Evolutionary conservation across 1,140 invertebrate species (phyloP).

Genomic region (Drosophila subobscura): DNA sequence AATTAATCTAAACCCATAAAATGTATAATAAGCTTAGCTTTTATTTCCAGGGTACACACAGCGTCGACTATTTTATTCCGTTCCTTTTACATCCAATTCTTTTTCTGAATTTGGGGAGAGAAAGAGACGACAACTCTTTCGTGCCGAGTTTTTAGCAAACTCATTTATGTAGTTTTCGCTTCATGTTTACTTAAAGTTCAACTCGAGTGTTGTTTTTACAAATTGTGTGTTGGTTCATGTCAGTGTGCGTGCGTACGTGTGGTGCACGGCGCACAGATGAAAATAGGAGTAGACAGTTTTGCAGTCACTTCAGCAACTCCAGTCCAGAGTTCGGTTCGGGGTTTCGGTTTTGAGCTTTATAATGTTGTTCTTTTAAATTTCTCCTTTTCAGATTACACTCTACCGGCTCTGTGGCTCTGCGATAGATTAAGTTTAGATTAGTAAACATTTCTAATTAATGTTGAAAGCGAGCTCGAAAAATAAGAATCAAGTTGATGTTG

Average conservation of each 20-base stretch:
- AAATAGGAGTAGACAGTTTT: constrained; percentile 57
- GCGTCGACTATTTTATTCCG: background rate
- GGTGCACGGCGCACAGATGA: constrained; percentile 11
- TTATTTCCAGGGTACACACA: constrained; percentile 4
- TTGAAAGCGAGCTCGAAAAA: constrained; percentile 21
- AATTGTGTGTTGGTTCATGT: constrained; percentile 48
- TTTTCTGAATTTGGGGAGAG: constrained; percentile 1
- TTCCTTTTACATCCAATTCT: background rate
- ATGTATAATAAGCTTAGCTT: too few species aligned
- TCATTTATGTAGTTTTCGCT: constrained; percentile 79
- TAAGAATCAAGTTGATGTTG: background rate
- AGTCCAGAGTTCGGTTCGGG: constrained; percentile 18
- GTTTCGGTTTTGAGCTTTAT: constrained; percentile 45
- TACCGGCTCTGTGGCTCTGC: constrained; percentile 15
- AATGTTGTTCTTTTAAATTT: constrained; percentile 18
- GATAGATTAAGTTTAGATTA: constrained; percentile 44
- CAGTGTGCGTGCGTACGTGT: constrained; percentile 11
- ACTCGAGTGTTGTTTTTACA: constrained; percentile 82
- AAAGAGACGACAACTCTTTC: constrained; percentile 56
- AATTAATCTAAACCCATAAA: background rate
- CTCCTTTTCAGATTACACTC: constrained; percentile 8
- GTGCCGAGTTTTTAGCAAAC: constrained; percentile 76
- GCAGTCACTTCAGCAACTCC: constrained; percentile 26
- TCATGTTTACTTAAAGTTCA: constrained; percentile 80
- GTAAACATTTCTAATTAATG: constrained; percentile 68